Conservation (phyloP, 2,113 vertebrate species). For the Eublepharis macularius region DNA sequence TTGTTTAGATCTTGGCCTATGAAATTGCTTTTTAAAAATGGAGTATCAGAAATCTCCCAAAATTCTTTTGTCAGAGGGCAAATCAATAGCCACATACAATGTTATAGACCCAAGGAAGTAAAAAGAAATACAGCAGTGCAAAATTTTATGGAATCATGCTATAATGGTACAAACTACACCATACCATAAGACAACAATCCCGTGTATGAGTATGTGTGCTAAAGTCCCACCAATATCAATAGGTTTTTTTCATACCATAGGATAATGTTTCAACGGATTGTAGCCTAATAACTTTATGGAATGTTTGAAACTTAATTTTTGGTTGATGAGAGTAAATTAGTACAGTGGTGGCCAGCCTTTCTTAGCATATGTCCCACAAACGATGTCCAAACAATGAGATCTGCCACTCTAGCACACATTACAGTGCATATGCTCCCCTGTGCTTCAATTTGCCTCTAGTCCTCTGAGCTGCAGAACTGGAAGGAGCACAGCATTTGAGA, state of each 20-base stretch:
- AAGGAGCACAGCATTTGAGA: neutral
- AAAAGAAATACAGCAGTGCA: neutral
- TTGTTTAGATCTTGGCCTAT: neutral
- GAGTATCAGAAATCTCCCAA: neutral
- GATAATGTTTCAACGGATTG: constrained; percentile 7
- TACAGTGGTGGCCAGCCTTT: neutral
- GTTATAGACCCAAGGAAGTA: neutral
- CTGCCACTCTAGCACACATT: neutral
- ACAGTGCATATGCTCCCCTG: neutral
- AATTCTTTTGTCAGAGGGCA: constrained; percentile 19
- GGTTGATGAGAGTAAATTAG: neutral
- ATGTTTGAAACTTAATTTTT: neutral
- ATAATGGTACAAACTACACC: neutral
- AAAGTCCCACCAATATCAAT: neutral
- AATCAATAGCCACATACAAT: neutral
- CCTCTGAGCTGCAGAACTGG: neutral
- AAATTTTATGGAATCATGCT: neutral
- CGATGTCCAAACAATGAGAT: neutral
- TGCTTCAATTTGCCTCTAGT: neutral
- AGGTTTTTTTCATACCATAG: neutral
- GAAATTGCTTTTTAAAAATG: neutral
- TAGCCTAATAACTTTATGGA: constrained; percentile 14
- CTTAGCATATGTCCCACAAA: neutral
- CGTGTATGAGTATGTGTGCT: neutral
- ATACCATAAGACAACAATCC: neutral